Percentiles rank a stretch among this genome's conserved stretches.
These are phyloP conservation scores for Hoplodrina blanda DNA, from an alignment of 2,888 invertebrate genomes.

Conservation along the genomic window DNA sequence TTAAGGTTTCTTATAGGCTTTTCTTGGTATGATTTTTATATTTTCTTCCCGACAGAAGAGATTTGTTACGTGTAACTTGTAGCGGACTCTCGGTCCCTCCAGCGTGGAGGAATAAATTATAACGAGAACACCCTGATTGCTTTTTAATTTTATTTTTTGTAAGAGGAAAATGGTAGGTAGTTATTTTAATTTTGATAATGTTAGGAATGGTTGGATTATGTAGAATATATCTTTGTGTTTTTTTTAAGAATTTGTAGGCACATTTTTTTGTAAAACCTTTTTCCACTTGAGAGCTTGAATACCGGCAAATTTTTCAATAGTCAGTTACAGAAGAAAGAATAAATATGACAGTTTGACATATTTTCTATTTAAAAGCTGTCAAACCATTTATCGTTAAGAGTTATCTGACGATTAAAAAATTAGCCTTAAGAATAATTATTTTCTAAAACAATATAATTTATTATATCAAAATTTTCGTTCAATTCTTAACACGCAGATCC, in stretches of 20 bases:
- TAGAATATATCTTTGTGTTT: not conserved
- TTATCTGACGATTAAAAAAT: too few species aligned
- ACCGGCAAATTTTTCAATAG: too few species aligned
- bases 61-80: constrained; percentile 82
- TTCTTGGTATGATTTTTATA: constrained; percentile 80
- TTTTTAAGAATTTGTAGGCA: not conserved
- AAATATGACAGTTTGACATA: too few species aligned
- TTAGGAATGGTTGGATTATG: not conserved
- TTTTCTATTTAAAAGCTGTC: too few species aligned
- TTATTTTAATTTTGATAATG: constrained; percentile 1
- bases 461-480: too few species aligned
- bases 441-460: too few species aligned
- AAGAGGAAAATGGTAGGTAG: not conserved
- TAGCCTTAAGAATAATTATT: too few species aligned
- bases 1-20: constrained; percentile 71
- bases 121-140: constrained; percentile 63
- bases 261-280: not conserved
- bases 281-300: not conserved
- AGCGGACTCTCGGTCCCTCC: constrained; percentile 74
- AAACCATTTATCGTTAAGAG: too few species aligned
- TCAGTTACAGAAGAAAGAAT: too few species aligned
- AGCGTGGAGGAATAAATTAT: constrained; percentile 69
- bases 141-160: constrained; percentile 67
- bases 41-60: constrained; percentile 81
- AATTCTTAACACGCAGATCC: too few species aligned